Conservation (phyloP, 2,113 vertebrate species). For the Dolichallabes microphthalmus region DNA sequence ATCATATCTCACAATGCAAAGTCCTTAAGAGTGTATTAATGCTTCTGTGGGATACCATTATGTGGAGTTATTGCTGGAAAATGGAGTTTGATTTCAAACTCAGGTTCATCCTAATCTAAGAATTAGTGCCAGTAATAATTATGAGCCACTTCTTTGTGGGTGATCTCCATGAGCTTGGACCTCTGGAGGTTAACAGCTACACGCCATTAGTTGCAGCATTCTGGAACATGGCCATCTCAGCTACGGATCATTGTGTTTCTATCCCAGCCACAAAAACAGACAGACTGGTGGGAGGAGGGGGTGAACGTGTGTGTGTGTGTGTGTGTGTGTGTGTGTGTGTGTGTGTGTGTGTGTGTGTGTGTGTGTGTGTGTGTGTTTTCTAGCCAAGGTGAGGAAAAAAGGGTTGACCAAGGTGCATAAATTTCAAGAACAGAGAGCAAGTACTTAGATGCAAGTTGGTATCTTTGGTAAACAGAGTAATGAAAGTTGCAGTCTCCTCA, state of each 20-base stretch:
- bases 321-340: too few species aligned
- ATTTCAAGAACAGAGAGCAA: slow-evolving; percentile 10
- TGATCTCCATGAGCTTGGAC: slow-evolving; percentile 34
- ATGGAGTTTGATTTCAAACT: slow-evolving; percentile 12
- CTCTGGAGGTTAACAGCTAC: slow-evolving; percentile 54
- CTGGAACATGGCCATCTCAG: slow-evolving; percentile 58
- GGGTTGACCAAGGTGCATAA: not conserved
- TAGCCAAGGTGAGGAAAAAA: slow-evolving; percentile 12
- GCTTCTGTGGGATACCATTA: slow-evolving; percentile 14
- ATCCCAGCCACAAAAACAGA: slow-evolving; percentile 46
- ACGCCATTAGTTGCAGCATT: slow-evolving; percentile 63
- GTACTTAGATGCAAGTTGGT: not conserved
- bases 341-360: not conserved
- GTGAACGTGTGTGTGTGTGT: not conserved
- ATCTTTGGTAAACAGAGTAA: not conserved
- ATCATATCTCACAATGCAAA: not conserved
- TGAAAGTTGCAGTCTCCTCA: not conserved
- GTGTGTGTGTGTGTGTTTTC: slow-evolving; percentile 21
- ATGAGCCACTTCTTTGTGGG: slow-evolving; percentile 39
- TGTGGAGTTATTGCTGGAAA: slow-evolving; percentile 8
- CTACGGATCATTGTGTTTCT: slow-evolving; percentile 57
- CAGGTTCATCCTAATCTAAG: slow-evolving; percentile 16
- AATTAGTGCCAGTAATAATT: not conserved
- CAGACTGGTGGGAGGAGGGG: not conserved
- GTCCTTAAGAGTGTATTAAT: not conserved